Base-by-base conservation (phyloP, 1,140 invertebrate species). In the Tachypleus tridentatus region DNA sequence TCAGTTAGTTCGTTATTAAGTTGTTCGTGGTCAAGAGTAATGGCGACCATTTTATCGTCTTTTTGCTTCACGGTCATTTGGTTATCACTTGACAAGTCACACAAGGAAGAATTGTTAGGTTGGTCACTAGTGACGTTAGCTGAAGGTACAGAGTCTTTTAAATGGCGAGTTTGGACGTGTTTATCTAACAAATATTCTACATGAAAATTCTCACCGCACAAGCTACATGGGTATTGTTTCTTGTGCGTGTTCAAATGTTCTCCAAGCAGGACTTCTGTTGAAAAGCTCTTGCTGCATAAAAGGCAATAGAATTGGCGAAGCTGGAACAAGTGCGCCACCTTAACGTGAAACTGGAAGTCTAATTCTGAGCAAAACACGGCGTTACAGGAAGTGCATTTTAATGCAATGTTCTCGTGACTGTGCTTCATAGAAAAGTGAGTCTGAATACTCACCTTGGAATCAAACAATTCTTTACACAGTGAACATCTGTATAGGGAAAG, bases 351-450 rank as follows among this genome's bases (percentile, higher is more conserved):
- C 69, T 78, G 76, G 75, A 91, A 91, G 71, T 93, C 90, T 6
- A 83, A 80, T 70, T 93, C 88, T 0, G 84, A 85, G 5, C 85
- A 82, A 73, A 91, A 88, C 8, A 84, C 77, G 47, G 82, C 77
- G 72, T 75, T 78, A 77, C 91, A 94, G 4, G 84, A 83, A 10
- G 85, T 87, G 74, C 93, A 97, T 48, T 87, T 82, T 75, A 87
- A 89, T 11, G 93, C 78, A 72, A 87, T 87, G 68, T 84, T 88
- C 74, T 93, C 89, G 64, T 84, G 83, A 66, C 86, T 89, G 73
- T 97, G 93, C 60, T 91, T 87, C 11, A 91, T 87, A 5, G 89
- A 86, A 72, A 95, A 91, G 73, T 97, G 93, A 0, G 93, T 85
- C 78, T 93, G 89, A 7, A 73, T 61, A 8, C 60, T 74, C 5